Evolutionary conservation across 2,888 invertebrate species (phyloP).

Genomic region (Eurytoma adleriae): DNA sequence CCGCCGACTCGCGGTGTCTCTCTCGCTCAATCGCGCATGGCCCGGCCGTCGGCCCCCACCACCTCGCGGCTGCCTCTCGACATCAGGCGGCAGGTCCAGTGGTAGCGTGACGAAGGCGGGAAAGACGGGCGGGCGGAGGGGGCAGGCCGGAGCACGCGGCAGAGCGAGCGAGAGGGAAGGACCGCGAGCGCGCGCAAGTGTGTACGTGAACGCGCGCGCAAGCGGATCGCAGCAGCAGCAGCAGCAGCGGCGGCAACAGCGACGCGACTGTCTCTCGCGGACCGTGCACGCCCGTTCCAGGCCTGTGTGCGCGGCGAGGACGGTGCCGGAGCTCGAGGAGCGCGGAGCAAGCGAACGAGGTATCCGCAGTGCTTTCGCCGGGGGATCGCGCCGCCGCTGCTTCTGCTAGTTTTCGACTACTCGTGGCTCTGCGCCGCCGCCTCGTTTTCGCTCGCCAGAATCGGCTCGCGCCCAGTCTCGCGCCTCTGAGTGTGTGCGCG

Average conservation of each 20-base stretch:
- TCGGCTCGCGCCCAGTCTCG: slow-evolving; percentile 2
- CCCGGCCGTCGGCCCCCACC: background rate
- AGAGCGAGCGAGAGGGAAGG: background rate
- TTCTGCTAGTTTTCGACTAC: background rate
- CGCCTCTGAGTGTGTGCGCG: slow-evolving; percentile 6
- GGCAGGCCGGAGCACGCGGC: slow-evolving; percentile 1
- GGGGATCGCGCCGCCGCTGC: background rate
- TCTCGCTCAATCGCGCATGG: slow-evolving; percentile 18
- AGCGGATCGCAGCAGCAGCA: slow-evolving; percentile 32
- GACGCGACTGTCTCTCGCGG: background rate
- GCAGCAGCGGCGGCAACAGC: slow-evolving; percentile 4
- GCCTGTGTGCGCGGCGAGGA: background rate
- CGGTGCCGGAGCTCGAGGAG: background rate
- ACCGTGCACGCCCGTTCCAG: background rate
- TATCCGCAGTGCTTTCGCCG: background rate
- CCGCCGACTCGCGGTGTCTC: background rate
- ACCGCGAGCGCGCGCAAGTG: slow-evolving; percentile 40
- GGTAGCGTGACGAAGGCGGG: background rate
- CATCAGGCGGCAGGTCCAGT: slow-evolving; percentile 19
- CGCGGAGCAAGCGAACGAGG: background rate
- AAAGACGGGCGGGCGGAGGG: background rate
- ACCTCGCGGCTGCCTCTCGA: background rate
- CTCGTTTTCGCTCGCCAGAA: background rate
- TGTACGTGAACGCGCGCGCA: slow-evolving; percentile 55
- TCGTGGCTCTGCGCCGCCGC: background rate